These are phyloP conservation scores for Hypomecis punctinalis DNA, from an alignment of 2,888 invertebrate genomes.

Conservation along the genomic window DNA sequence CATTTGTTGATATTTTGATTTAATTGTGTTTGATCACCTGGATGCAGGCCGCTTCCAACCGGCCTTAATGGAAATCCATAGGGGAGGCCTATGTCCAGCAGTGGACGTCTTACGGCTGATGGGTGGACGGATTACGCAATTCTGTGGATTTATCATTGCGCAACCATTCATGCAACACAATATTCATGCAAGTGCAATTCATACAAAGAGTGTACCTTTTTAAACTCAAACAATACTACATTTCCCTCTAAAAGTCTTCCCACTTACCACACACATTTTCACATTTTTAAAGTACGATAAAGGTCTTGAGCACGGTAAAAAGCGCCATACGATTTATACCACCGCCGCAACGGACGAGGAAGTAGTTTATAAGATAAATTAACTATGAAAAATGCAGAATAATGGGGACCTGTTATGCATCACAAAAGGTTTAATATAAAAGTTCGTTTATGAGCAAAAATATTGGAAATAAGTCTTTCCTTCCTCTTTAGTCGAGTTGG, in stretches of 20 bases:
- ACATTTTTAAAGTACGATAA: conserved; percentile 22
- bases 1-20: too few relatives aligned
- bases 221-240: not conserved
- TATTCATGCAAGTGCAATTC: too few relatives aligned
- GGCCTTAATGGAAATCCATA: too few relatives aligned
- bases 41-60: too few relatives aligned
- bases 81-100: too few relatives aligned
- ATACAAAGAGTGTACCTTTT: not conserved
- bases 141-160: not conserved
- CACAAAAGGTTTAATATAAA: conserved; percentile 9
- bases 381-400: conserved; percentile 65
- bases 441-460: conserved; percentile 10
- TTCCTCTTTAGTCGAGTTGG: too few relatives aligned
- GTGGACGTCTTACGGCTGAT: too few relatives aligned
- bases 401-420: conserved; percentile 51
- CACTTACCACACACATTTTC: conserved; percentile 14
- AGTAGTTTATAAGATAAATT: conserved; percentile 72
- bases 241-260: not conserved
- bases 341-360: conserved; percentile 53
- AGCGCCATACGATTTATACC: conserved; percentile 58
- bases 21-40: too few relatives aligned
- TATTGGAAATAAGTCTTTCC: conserved; percentile 7
- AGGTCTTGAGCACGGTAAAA: conserved; percentile 37
- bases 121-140: too few relatives aligned
- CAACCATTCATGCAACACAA: not conserved